Conservation (phyloP, 2,113 vertebrate species). For the Sebastes fasciatus region DNA sequence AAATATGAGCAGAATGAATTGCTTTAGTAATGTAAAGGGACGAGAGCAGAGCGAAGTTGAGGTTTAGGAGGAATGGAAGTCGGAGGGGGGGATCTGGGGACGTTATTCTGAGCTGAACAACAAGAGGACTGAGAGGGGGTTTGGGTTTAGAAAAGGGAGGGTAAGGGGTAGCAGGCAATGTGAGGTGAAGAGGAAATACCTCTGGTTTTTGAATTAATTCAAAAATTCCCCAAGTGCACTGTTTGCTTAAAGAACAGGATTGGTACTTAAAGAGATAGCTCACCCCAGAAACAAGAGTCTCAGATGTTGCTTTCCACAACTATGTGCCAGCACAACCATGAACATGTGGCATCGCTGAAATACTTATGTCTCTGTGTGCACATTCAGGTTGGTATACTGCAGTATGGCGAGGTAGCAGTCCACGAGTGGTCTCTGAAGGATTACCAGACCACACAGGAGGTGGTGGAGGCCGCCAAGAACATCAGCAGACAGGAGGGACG, state of each 20-base stretch:
- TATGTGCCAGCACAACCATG: conserved; percentile 16
- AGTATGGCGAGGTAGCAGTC: conserved; percentile 91
- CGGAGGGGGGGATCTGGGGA: conserved; percentile 21
- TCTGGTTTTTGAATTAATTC: conserved; percentile 79
- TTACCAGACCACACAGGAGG: conserved; percentile 88
- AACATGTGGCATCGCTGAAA: conserved; percentile 43
- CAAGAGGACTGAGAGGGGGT: conserved; percentile 49
- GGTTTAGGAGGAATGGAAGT: conserved; percentile 44
- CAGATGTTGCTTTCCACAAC: conserved; percentile 45
- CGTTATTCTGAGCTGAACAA: conserved; percentile 48
- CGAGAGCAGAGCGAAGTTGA: conserved; percentile 41
- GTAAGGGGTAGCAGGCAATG: conserved; percentile 63
- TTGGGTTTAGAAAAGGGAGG: conserved; percentile 51
- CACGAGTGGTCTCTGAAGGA: conserved; percentile 93
- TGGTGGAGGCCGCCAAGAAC: conserved; percentile 92
- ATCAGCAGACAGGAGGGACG: conserved; percentile 94
- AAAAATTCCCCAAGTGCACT: conserved; percentile 67
- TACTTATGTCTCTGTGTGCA: conserved; percentile 25
- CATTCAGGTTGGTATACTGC: conserved; percentile 91
- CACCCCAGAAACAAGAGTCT: conserved; percentile 44
- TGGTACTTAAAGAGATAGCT: conserved; percentile 64
- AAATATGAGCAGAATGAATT: conserved; percentile 64
- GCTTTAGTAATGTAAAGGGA: conserved; percentile 62
- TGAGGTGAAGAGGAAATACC: conserved; percentile 82
- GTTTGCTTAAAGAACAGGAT: conserved; percentile 69